Evolutionary conservation across 1,140 invertebrate species (phyloP).

Genomic region (Eupristina koningsbergeri): DNA sequence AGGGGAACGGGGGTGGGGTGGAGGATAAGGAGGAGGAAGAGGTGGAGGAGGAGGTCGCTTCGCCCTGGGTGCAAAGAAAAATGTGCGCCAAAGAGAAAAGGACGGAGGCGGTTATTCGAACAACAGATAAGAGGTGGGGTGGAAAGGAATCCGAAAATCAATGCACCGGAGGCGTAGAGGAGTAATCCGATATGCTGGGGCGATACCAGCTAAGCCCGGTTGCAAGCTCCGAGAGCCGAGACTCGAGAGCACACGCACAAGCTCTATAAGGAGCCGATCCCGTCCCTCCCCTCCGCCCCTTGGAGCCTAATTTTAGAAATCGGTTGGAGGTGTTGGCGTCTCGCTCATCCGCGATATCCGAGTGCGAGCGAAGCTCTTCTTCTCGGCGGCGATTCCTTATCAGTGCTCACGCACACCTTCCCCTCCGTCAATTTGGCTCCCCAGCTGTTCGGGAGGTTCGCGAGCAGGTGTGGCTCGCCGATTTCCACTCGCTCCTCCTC

Average conservation of each 20-base stretch:
- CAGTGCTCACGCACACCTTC: background rate
- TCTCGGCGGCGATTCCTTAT: background rate
- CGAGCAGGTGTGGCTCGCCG: too few species aligned
- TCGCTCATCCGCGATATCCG: too few species aligned
- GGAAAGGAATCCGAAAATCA: conserved; percentile 16
- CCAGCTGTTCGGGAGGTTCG: too few species aligned
- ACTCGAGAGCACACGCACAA: conserved; percentile 60
- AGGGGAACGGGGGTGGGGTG: background rate
- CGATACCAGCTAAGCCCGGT: conserved; percentile 25
- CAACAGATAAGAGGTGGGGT: background rate
- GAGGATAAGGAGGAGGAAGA: background rate
- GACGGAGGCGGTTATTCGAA: background rate
- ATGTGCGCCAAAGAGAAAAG: background rate
- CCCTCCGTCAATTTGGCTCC: background rate
- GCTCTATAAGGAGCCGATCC: conserved; percentile 73
- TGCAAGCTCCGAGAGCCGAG: conserved; percentile 63
- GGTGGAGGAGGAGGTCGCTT: background rate
- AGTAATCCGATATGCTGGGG: conserved; percentile 68
- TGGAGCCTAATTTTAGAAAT: conserved; percentile 69
- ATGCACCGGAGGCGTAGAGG: background rate
- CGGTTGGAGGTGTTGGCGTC: conserved; percentile 39
- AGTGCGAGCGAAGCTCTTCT: too few species aligned
- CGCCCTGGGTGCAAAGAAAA: background rate
- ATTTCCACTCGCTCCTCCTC: too few species aligned
- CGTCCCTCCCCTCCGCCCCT: conserved; percentile 60